Evolutionary conservation across 2,113 vertebrate genomes (phyloP).

Genomic region (Probosciger aterrimus): DNA sequence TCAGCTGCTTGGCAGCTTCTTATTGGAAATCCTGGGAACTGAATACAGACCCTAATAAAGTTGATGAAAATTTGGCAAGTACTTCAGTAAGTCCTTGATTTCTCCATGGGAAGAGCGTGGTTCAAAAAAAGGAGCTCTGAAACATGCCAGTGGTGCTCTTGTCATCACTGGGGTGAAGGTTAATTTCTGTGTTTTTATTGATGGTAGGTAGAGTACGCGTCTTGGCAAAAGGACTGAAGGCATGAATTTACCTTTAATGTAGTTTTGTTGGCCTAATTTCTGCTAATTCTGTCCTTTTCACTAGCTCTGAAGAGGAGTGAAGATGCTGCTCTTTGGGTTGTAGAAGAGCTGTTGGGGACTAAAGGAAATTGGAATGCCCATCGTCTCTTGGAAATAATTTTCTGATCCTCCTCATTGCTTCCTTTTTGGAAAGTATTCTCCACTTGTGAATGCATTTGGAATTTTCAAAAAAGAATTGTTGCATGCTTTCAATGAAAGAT

Average conservation of each 20-base stretch:
- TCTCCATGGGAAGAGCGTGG: not conserved
- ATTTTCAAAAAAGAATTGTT: not conserved
- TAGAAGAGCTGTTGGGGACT: not conserved
- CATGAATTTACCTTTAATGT: not conserved
- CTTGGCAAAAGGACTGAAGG: not conserved
- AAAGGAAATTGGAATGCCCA: not conserved
- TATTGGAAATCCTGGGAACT: constrained; percentile 20
- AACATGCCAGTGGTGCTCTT: not conserved
- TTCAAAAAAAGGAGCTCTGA: not conserved
- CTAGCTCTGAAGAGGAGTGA: not conserved
- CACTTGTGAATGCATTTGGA: not conserved
- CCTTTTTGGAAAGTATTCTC: not conserved
- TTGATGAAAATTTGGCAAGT: not conserved
- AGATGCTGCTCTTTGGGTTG: not conserved
- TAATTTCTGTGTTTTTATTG: not conserved
- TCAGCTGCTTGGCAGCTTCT: constrained; percentile 55
- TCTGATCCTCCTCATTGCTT: not conserved
- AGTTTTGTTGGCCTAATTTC: not conserved
- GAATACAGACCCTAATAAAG: not conserved
- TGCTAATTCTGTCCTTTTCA: not conserved
- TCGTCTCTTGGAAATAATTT: not conserved
- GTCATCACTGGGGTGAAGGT: constrained; percentile 5
- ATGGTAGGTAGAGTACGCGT: not conserved
- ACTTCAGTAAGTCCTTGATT: constrained; percentile 7
- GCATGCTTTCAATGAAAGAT: not conserved